Percentiles rank a stretch among this genome's conserved stretches.
These are phyloP conservation scores for Drosophila miranda DNA, from an alignment of 1,140 invertebrate species.

Conservation along the genomic window DNA sequence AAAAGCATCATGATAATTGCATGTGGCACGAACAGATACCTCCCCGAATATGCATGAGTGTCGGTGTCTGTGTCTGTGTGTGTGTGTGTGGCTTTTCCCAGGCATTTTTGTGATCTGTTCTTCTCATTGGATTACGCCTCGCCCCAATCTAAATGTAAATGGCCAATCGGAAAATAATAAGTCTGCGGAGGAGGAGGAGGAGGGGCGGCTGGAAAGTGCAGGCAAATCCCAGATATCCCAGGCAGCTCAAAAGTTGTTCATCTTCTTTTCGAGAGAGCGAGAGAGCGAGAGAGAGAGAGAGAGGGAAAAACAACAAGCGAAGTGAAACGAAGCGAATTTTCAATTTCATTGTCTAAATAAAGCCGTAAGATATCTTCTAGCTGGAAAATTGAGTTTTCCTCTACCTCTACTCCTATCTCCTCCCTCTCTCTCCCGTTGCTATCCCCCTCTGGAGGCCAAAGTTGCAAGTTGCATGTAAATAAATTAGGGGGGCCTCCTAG, in stretches of 20 bases:
- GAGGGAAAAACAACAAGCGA: constrained; percentile 28
- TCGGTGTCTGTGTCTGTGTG: too few species aligned
- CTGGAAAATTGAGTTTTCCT: constrained; percentile 53
- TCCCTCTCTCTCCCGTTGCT: neutral
- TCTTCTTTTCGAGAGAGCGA: constrained; percentile 9
- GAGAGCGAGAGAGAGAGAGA: neutral
- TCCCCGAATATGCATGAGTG: neutral
- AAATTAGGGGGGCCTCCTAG: constrained; percentile 56
- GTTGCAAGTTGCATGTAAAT: constrained; percentile 71
- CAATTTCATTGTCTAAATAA: constrained; percentile 61
- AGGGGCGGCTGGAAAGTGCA: neutral
- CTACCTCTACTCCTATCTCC: neutral
- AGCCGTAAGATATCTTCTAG: constrained; percentile 53
- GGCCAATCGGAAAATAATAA: constrained; percentile 59
- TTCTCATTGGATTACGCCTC: constrained; percentile 38
- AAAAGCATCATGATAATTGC: neutral
- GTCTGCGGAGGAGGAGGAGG: constrained; percentile 4
- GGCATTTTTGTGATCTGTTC: constrained; percentile 16
- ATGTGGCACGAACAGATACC: neutral
- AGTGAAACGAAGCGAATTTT: constrained; percentile 51
- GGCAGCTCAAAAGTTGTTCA: constrained; percentile 21
- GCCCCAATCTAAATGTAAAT: constrained; percentile 74
- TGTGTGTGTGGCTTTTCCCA: neutral
- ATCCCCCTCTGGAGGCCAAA: constrained; percentile 19
- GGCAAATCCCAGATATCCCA: constrained; percentile 26